These are phyloP conservation scores for Koerneria pararmatus DNA, from an alignment of 2,888 invertebrate species.

Conservation along the genomic window DNA sequence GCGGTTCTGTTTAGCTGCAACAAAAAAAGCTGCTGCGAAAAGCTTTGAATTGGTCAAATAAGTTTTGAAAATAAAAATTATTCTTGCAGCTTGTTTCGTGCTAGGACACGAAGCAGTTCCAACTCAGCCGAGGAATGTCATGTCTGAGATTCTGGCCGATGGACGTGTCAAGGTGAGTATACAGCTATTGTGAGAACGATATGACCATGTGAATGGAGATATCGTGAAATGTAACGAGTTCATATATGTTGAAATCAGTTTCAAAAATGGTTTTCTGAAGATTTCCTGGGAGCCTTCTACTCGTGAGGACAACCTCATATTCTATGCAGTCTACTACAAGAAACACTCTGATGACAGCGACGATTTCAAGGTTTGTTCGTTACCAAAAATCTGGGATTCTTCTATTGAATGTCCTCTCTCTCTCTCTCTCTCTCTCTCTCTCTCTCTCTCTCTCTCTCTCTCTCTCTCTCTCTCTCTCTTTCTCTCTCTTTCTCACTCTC, in stretches of 20 bases:
- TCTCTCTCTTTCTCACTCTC: not conserved
- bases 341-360: slow-evolving; percentile 25
- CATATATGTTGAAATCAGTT: not conserved
- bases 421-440: not conserved
- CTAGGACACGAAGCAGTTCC: slow-evolving; percentile 11
- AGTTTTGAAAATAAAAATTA: no score
- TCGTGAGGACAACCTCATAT: slow-evolving; percentile 28
- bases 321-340: slow-evolving; percentile 39
- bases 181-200: not conserved
- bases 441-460: not conserved
- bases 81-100: slow-evolving; percentile 16
- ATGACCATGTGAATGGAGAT: not conserved
- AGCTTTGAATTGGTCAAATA: no score
- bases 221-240: slow-evolving; percentile 2
- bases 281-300: slow-evolving; percentile 35
- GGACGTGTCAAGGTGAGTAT: not conserved
- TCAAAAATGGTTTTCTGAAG: slow-evolving; percentile 17
- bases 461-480: not conserved
- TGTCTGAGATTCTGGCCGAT: not conserved
- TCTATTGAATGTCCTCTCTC: not conserved
- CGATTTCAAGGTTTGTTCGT: slow-evolving; percentile 18
- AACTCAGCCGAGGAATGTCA: slow-evolving; percentile 2
- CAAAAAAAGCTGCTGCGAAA: no score
- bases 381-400: not conserved
- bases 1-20: no score